Evolutionary conservation across 2,113 vertebrate species (phyloP).

Genomic region (Calidris pugnax): DNA sequence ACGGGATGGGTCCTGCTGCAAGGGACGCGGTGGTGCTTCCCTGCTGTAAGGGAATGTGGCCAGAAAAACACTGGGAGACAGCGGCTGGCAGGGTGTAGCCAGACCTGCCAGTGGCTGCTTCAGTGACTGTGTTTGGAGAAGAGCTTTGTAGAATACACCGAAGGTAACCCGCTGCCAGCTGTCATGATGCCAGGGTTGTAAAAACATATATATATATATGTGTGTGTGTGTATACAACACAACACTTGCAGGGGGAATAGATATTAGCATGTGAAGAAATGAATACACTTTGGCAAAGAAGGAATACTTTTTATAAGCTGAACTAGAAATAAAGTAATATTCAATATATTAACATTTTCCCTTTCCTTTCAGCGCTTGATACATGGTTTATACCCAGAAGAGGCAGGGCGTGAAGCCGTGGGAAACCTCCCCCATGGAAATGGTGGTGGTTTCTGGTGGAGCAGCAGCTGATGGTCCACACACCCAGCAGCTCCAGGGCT

Average conservation of each 20-base stretch:
- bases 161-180: neutral
- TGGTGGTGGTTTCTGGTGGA: neutral
- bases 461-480: neutral
- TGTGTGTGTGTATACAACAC: neutral
- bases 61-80: neutral
- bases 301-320: neutral
- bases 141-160: neutral
- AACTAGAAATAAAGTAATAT: neutral
- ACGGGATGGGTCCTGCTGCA: rapidly evolving
- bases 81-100: neutral
- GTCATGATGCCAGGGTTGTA: neutral
- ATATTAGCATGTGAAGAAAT: neutral
- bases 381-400: neutral
- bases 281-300: neutral
- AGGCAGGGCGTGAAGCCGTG: neutral
- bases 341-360: neutral
- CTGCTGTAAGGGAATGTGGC: neutral
- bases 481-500: neutral
- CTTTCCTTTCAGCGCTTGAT: neutral
- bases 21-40: rapidly evolving
- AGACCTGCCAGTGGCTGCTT: neutral
- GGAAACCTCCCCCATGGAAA: neutral
- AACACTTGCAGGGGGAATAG: neutral
- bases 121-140: neutral
- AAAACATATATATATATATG: neutral